Evolutionary conservation across 2,113 vertebrate genomes (phyloP), one percentile per base, ranked within the genome.

Genomic region (Elachura formosa): DNA sequence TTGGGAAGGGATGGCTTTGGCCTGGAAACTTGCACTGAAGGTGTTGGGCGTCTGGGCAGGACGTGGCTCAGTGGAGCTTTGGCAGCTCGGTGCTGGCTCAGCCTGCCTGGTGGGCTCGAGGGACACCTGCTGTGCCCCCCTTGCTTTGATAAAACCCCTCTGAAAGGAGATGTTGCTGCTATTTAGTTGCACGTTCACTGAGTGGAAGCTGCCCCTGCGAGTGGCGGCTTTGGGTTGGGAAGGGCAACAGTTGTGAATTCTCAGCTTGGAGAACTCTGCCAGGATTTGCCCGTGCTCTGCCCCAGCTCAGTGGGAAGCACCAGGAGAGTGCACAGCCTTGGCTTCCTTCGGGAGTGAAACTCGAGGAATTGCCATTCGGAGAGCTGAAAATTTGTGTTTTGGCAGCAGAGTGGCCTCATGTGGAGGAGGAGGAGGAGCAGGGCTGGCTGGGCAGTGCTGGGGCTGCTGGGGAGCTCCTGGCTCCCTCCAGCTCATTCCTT

Each of bases 111-210:
- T 3, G 2, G n/a, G n/a, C n/a, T n/a, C n/a, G n/a, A n/a, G n/a
- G n/a, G n/a, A n/a, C n/a, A n/a, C 55, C 34, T 21, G 33, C 49
- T 12, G 4, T 1, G 28, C 49, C 38, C 14, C 17, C 31, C 63
- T 12, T 2, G 34, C 74, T 48, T 15, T 6, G 2, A 2, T 2
- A 7, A 56, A 76, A 19, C 4, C 9, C n/a, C 54, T 71, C 14
- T 12, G 11, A 16, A 14, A 76, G 54, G 7, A 34, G n/a, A 5
- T 7, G 14, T 10, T 81, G 67, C 43, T 45, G 43, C 17, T 20
- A 14, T 18, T 43, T 1, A 2, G 3, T 23, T 3, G 20, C 4
- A 2, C 6, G 5, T 14, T 8, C 17, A 1, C 24, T 1, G 45
- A 18, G 58, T 1, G 9, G 67, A 8, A 10, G 14, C 4, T 34